Percentiles rank a stretch among this genome's conserved stretches.
Evolutionary conservation across 2,113 vertebrate genomes (phyloP).

Genomic region (Xiphophorus hellerii): DNA sequence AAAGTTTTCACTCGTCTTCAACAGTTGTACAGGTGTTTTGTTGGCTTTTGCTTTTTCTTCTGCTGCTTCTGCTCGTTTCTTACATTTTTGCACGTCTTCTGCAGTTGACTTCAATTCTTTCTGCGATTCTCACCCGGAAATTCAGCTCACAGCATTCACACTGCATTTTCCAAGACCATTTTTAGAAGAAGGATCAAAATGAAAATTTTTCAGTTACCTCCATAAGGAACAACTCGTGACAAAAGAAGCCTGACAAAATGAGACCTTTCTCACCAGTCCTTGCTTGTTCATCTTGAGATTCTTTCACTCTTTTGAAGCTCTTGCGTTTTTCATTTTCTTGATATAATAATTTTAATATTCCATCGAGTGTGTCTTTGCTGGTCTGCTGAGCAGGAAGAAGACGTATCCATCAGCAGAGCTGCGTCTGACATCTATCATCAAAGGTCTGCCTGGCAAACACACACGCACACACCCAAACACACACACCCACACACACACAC

Average conservation of each 20-base stretch:
- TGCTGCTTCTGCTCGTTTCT: no score
- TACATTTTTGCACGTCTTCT: no score
- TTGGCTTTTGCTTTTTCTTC: no score
- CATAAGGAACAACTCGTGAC: not conserved
- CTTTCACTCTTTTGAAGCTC: constrained; percentile 36
- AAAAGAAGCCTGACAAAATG: constrained; percentile 13
- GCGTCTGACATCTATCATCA: constrained; percentile 74
- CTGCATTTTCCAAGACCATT: not conserved
- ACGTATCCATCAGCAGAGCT: constrained; percentile 71
- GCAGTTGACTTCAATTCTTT: no score
- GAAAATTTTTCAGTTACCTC: not conserved
- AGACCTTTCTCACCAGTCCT: constrained; percentile 39
- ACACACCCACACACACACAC: not conserved
- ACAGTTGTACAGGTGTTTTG: no score
- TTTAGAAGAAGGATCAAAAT: not conserved
- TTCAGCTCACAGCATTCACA: no score
- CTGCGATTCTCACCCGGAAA: no score
- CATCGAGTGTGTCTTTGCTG: constrained; percentile 68
- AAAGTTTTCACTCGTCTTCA: no score
- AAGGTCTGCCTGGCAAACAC: constrained; percentile 60
- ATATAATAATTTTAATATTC: constrained; percentile 75
- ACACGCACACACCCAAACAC: not conserved
- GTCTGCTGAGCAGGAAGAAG: constrained; percentile 77
- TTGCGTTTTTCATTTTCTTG: constrained; percentile 28
- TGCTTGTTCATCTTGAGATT: constrained; percentile 32